phyloP scores from a whole-genome alignment of 2,113 vertebrate species.

The Gallinago media region DNA sequence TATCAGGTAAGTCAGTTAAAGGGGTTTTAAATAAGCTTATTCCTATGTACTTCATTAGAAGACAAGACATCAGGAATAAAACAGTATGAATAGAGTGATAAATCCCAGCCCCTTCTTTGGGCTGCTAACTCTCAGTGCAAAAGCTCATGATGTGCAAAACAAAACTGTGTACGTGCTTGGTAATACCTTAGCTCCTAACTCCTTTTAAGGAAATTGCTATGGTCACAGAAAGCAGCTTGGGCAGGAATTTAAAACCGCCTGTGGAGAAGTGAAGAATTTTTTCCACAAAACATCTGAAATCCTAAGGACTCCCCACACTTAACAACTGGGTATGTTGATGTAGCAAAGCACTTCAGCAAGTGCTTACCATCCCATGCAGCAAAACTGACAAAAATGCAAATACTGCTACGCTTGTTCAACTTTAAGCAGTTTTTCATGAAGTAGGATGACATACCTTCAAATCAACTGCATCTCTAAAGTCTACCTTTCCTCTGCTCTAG shows the following conservation, averaged over 20 bases:
- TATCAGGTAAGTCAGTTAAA: not conserved
- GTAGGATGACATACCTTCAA: not conserved
- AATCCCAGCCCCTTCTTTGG: not conserved
- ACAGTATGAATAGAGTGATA: not conserved
- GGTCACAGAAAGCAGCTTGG: not conserved
- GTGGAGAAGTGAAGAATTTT: not conserved
- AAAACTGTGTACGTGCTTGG: not conserved
- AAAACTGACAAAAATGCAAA: not conserved
- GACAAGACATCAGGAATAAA: not conserved
- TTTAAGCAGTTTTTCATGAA: not conserved
- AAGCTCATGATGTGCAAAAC: not conserved
- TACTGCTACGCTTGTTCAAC: not conserved
- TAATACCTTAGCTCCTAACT: not conserved
- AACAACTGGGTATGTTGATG: not conserved
- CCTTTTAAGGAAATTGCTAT: not conserved
- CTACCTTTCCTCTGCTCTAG: not conserved
- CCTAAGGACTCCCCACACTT: not conserved
- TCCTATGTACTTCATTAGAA: not conserved
- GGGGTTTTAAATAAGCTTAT: not conserved
- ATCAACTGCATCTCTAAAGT: not conserved
- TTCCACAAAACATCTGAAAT: not conserved
- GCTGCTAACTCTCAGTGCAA: not conserved
- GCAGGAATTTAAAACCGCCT: not conserved
- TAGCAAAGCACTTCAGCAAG: not conserved
- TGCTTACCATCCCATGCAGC: fast-evolving